Evolutionary conservation across 2,888 invertebrate genomes (phyloP).

Genomic region (Silvanus unidentatus): DNA sequence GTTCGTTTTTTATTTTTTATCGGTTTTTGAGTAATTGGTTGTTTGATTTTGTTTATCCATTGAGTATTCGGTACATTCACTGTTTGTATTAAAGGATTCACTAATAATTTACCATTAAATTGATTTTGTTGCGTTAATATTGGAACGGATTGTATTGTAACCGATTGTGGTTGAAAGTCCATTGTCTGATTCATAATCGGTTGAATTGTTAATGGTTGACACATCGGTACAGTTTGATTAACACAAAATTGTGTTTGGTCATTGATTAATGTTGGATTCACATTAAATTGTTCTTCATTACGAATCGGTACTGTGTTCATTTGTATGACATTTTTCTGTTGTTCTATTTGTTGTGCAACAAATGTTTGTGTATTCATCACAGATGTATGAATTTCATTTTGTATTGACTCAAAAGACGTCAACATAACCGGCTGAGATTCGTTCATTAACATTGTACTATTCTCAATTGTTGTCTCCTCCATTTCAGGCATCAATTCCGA

Average conservation of each 20-base stretch:
- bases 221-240: conserved; percentile 33
- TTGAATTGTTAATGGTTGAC: conserved; percentile 27
- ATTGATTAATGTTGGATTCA: conserved; percentile 18
- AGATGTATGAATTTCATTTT: conserved; percentile 42
- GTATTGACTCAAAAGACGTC: conserved; percentile 40
- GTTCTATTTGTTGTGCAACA: conserved; percentile 18
- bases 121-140: conserved; percentile 35
- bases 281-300: neutral
- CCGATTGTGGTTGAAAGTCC: conserved; percentile 34
- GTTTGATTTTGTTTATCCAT: conserved; percentile 34
- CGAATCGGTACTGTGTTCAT: conserved; percentile 20
- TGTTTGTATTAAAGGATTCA: conserved; percentile 27
- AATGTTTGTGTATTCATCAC: conserved; percentile 40
- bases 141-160: conserved; percentile 37
- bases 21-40: conserved; percentile 33
- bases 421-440: conserved; percentile 34
- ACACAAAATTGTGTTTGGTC: conserved; percentile 30
- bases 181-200: conserved; percentile 31
- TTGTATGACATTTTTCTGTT: conserved; percentile 20
- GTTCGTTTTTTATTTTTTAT: conserved; percentile 31
- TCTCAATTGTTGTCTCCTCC: conserved; percentile 10
- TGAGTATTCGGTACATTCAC: conserved; percentile 34
- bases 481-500: conserved; percentile 50
- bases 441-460: conserved; percentile 20
- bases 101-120: conserved; percentile 36